A percentile compares a stretch with the other conserved stretches of the same genome.
phyloP scores from a whole-genome alignment of 2,797 vertebrate species.

The Danio choprae region DNA sequence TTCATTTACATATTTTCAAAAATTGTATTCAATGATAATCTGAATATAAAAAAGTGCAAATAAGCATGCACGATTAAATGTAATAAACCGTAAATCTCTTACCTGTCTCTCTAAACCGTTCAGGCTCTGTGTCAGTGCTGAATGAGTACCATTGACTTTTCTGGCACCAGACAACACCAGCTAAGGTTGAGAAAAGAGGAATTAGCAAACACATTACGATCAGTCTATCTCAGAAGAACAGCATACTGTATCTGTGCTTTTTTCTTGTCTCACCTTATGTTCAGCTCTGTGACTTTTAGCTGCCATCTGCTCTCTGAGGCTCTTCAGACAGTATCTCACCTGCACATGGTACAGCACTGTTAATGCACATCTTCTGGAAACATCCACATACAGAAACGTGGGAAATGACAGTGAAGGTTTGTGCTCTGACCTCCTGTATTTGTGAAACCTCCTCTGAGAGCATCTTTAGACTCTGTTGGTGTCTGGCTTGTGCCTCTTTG shows the following conservation, averaged over 20 bases:
- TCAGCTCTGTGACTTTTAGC: slow-evolving; percentile 70
- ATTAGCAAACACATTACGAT: not conserved
- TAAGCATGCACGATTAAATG: not conserved
- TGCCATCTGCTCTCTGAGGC: slow-evolving; percentile 82
- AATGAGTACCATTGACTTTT: slow-evolving; percentile 24
- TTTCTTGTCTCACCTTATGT: slow-evolving; percentile 67
- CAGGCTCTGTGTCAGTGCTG: slow-evolving; percentile 19
- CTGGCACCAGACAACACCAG: slow-evolving; percentile 48
- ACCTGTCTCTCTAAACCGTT: slow-evolving; percentile 56
- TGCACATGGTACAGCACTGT: slow-evolving; percentile 56
- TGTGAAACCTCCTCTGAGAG: slow-evolving; percentile 90
- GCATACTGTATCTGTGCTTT: not conserved
- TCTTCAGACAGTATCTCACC: slow-evolving; percentile 83
- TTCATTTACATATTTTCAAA: not conserved
- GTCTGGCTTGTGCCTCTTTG: slow-evolving; percentile 79
- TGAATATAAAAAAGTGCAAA: not conserved
- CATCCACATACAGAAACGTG: not conserved
- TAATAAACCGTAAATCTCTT: not conserved
- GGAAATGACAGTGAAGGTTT: not conserved
- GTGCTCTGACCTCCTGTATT: slow-evolving; percentile 87
- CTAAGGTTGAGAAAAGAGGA: slow-evolving; percentile 34
- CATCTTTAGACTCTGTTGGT: slow-evolving; percentile 85
- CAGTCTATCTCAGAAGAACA: not conserved
- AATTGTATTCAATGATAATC: not conserved
- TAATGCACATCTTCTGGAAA: slow-evolving; percentile 19